Percentiles rank a stretch among this genome's conserved stretches.
phyloP scores from a whole-genome alignment of 2,888 invertebrate species.

The Raillietiella orientalis region DNA sequence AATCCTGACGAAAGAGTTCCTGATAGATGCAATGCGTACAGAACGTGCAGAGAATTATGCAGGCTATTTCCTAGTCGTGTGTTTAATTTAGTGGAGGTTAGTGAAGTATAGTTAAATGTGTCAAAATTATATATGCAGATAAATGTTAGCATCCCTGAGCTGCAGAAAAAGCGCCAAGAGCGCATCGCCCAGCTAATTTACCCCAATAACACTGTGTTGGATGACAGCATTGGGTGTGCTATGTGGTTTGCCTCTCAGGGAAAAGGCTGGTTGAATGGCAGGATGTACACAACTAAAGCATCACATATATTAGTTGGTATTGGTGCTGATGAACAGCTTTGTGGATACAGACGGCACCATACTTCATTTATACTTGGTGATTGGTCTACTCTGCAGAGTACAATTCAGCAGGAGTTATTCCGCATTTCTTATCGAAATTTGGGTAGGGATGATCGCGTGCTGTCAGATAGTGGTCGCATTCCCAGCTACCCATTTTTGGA shows the following conservation, averaged over 20 bases:
- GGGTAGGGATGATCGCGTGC: constrained; percentile 73
- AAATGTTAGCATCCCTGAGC: neutral
- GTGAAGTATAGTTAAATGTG: constrained; percentile 8
- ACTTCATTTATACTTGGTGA: constrained; percentile 17
- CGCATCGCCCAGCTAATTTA: constrained; percentile 41
- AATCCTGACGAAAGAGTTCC: constrained; percentile 24
- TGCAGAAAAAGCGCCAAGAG: constrained; percentile 14
- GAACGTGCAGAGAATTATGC: constrained; percentile 21
- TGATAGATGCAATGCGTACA: constrained; percentile 42
- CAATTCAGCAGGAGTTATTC: constrained; percentile 40
- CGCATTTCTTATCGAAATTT: constrained; percentile 66
- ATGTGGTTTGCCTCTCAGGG: constrained; percentile 75
- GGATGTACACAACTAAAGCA: constrained; percentile 20
- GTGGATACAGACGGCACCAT: constrained; percentile 68
- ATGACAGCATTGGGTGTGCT: constrained; percentile 59
- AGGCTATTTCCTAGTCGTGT: neutral
- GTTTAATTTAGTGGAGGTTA: constrained; percentile 2
- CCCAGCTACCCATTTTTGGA: constrained; percentile 20
- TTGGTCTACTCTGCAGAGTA: constrained; percentile 21
- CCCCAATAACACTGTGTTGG: constrained; percentile 57
- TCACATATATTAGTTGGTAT: constrained; percentile 54
- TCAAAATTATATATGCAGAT: neutral
- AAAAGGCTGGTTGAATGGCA: constrained; percentile 12
- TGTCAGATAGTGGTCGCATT: constrained; percentile 44
- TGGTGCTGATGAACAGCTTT: constrained; percentile 90